phyloP scores from a whole-genome alignment of 2,888 invertebrate genomes.

The Eristalis tenax region DNA sequence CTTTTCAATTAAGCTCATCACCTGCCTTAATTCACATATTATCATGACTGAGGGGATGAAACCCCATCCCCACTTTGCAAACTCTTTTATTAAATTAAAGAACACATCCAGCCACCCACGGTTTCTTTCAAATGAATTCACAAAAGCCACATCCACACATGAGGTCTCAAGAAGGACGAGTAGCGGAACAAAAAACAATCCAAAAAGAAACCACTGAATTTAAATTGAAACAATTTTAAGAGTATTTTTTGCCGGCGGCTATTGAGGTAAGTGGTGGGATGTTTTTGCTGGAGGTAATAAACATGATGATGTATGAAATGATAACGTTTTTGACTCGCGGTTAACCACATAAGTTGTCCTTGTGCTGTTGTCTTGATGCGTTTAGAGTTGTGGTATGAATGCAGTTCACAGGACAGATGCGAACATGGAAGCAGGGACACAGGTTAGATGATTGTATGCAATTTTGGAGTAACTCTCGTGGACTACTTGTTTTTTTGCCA shows the following conservation, averaged over 20 bases:
- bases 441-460: background rate
- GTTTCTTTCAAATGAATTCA: background rate
- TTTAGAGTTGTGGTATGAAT: too few relatives aligned
- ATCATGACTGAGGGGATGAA: background rate
- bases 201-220: background rate
- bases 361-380: background rate
- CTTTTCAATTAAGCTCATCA: too few relatives aligned
- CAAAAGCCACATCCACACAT: background rate
- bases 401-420: background rate
- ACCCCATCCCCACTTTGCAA: background rate
- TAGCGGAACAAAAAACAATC: background rate
- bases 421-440: background rate
- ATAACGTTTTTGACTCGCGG: background rate
- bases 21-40: too few relatives aligned
- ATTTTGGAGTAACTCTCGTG: too few relatives aligned
- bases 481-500: too few relatives aligned
- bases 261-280: background rate
- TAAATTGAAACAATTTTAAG: background rate
- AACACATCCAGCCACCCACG: background rate
- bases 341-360: background rate
- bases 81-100: background rate
- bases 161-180: background rate
- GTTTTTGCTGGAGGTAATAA: background rate
- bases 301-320: background rate
- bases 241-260: background rate